Percentiles rank a stretch among this genome's conserved stretches.
Evolutionary conservation across 2,888 invertebrate genomes (phyloP).

Genomic region (Noctua pronuba): DNA sequence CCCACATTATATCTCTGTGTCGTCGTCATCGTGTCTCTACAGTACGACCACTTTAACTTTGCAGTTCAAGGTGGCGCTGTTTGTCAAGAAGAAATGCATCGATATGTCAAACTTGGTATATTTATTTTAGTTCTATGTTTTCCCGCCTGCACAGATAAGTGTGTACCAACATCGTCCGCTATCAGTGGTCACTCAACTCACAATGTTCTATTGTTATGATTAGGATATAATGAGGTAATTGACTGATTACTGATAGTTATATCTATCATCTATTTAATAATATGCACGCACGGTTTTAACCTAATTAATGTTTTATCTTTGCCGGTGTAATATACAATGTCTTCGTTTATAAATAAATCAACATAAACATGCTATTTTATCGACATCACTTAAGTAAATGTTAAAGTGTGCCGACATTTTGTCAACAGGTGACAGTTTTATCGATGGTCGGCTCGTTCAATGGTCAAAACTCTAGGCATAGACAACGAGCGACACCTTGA

Average conservation of each 20-base stretch:
- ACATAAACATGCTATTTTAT: conserved; percentile 1
- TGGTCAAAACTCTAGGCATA: conserved; percentile 13
- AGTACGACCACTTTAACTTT: background rate
- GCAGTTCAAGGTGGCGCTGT: background rate
- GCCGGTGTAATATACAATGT: background rate
- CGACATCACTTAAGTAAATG: background rate
- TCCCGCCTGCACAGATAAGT: too few relatives aligned
- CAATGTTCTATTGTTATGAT: background rate
- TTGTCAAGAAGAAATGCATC: too few relatives aligned
- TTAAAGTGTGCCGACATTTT: conserved; percentile 7
- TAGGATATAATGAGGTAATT: background rate
- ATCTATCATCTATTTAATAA: background rate
- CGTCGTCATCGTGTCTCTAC: too few relatives aligned
- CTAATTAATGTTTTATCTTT: background rate
- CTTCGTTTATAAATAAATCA: background rate
- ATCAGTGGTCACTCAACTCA: too few relatives aligned
- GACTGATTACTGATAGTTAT: background rate
- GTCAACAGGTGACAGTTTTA: conserved; percentile 37
- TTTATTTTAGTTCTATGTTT: too few relatives aligned
- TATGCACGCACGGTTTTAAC: background rate
- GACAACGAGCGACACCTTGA: conserved; percentile 37
- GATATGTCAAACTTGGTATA: background rate
- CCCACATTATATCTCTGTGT: too few relatives aligned
- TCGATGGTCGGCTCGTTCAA: conserved; percentile 24
- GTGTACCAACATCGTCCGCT: too few relatives aligned